A percentile compares a stretch with the other conserved stretches of the same genome.
These are phyloP conservation scores for Paedocypris sp. DNA, from an alignment of 2,113 vertebrate genomes.

Conservation along the genomic window DNA sequence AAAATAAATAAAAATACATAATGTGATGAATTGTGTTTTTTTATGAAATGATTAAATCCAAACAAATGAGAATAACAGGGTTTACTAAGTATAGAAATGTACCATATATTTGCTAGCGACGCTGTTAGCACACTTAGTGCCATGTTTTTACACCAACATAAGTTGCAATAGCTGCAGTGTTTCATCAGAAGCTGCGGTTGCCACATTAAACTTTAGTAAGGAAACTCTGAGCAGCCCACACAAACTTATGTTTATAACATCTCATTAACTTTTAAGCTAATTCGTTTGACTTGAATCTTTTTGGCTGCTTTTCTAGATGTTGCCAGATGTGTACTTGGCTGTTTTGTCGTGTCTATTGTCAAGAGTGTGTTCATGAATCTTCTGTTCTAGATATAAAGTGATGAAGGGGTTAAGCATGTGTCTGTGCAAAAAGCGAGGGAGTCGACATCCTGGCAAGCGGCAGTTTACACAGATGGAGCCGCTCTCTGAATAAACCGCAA, in stretches of 20 bases:
- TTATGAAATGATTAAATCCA: too few relatives aligned
- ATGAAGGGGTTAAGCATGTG: slow-evolving; percentile 59
- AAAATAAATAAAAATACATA: too few relatives aligned
- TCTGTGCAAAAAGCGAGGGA: slow-evolving; percentile 57
- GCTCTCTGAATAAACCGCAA: slow-evolving; percentile 71
- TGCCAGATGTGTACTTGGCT: too few relatives aligned
- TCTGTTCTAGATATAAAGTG: slow-evolving; percentile 39
- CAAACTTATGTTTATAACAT: too few relatives aligned
- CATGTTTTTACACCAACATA: not conserved
- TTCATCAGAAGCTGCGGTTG: not conserved
- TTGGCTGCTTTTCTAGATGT: too few relatives aligned
- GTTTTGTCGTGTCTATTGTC: not conserved
- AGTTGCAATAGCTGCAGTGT: too few relatives aligned
- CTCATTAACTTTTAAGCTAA: too few relatives aligned
- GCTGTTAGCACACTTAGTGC: not conserved
- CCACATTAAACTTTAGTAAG: not conserved
- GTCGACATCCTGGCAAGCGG: slow-evolving; percentile 64
- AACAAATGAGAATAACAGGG: too few relatives aligned
- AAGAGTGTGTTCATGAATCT: slow-evolving; percentile 37
- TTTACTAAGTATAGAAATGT: too few relatives aligned
- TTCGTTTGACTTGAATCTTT: too few relatives aligned
- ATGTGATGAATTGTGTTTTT: too few relatives aligned
- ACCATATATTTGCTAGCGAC: too few relatives aligned
- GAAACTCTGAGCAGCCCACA: not conserved
- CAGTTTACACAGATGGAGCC: slow-evolving; percentile 76